A percentile compares a stretch with the other conserved stretches of the same genome.
These are phyloP conservation scores for Brachionus angularis DNA, from an alignment of 1,140 invertebrate species.

Conservation along the genomic window DNA sequence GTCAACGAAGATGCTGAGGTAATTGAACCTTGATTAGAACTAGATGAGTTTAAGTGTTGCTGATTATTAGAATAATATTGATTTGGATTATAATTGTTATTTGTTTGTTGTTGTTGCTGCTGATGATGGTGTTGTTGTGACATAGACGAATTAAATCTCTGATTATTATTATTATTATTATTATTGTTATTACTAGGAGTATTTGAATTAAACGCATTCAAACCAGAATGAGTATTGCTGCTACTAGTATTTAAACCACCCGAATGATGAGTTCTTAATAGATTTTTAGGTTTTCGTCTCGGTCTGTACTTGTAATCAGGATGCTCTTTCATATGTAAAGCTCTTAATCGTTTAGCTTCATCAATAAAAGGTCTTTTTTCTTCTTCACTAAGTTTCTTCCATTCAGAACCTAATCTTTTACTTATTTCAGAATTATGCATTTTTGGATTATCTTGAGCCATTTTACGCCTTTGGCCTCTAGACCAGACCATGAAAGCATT, in stretches of 20 bases:
- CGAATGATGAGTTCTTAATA: background rate
- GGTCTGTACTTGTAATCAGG: constrained; percentile 94
- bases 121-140: background rate
- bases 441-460: constrained; percentile 99
- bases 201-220: no score
- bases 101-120: no score
- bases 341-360: constrained; percentile 91
- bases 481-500: constrained; percentile 99
- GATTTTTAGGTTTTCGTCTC: constrained; percentile 57
- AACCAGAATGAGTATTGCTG: background rate
- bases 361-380: constrained; percentile 99
- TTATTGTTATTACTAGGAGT: background rate
- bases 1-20: background rate
- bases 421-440: constrained; percentile 99
- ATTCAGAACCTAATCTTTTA: constrained; percentile 92
- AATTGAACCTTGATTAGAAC: background rate
- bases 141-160: background rate
- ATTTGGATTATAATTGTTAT: no score
- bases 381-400: constrained; percentile 89
- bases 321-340: constrained; percentile 98
- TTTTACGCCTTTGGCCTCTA: constrained; percentile 89
- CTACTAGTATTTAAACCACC: background rate
- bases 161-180: background rate
- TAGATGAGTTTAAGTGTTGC: constrained; percentile 33
- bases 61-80: background rate